Base-by-base conservation (phyloP, 2,113 vertebrate species). In the Zingel zingel region DNA sequence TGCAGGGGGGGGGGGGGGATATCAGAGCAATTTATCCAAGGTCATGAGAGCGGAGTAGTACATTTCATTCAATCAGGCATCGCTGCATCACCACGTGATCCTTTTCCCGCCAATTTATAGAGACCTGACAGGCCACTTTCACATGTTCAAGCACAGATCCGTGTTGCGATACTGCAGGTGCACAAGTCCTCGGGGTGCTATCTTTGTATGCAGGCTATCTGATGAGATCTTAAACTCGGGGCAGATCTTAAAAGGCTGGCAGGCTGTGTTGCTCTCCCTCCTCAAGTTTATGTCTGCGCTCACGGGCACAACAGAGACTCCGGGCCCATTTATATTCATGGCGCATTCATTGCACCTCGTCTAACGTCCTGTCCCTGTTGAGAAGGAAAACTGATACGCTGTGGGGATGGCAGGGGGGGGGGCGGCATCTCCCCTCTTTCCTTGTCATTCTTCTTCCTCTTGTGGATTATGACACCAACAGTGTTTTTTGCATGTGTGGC, bases 241-340 rank as follows among this genome's bases (percentile, higher is more conserved):
- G 54, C 16, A 63, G 74, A 67, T 33, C 33, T 33, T 33, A 33
- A 66, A 79, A 79, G 59, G 70, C 39, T 81, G 18, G 73, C 75
- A 63, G 67, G 58, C 59, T 39, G 66, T 3, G 77, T 56, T 47
- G 59, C 79, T 78, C 69, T 65, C 67, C 54, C 70, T 19, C 63
- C 19, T 14, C 3, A 64, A 79, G 77, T 90, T 93, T 87, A 88
- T 78, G 85, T 86, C 69, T 84, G 81, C 53, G 62, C 86, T 88
- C 87, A 70, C 74, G 66, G 83, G 79, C 88, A 74, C 87, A 70
- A 70, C 85, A 86, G 72, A 86, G 80, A 82, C 87, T 82, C 71
- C 0, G 2, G 65, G 57, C 16, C 58, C 85, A 92, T 94, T 92
- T 87, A 86, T 91, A 93, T 94, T 94, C 93, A 92, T 86, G 85